Evolutionary conservation across 2,797 vertebrate genomes (phyloP), one percentile per base, ranked within the genome.

Genomic region (Salarias fasciatus): DNA sequence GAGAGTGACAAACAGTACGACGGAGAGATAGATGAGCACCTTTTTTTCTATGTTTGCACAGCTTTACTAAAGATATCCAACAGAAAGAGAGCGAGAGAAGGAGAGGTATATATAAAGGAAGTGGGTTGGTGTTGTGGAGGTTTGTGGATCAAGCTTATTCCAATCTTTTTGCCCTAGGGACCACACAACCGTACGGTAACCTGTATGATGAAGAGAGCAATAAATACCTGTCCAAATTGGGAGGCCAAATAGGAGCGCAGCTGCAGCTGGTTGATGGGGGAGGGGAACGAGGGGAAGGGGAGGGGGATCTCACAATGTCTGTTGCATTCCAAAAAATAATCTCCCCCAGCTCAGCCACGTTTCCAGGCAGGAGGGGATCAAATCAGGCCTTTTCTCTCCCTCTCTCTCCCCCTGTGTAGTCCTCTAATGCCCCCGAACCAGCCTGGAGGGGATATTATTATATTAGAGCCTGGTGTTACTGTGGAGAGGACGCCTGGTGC

Each of bases 1-100:
- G 66, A 86, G 83, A 78, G 53, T 66, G 83, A 84, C 72, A 79
- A 72, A 81, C 80, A 68, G 79, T 80, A 85, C 77, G 79, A 83
- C 74, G 74, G 72, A 77, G 75, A 86, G 77, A 89, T 65, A 86
- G 83, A 83, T 45, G 72, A 91, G 91, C 92, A 92, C 90, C 91
- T 93, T 88, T 92, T 69, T 85, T 86, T 84, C 79, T 86, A 88
- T 83, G 89, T 93, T 94, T 93, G 92, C 92, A 93, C 92, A 93
- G 90, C 90, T 92, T 91, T 88, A 92, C 89, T 90, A 91, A 92
- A 93, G 91, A 92, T 87, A 89, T 90, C 89, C 84, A 87, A 85
- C 74, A 68, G 74, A 85, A 84, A 46, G 49, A 70, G 75, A 65
- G 53, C 46, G 49, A 70, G 75, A 65, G 53, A 59, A 50, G 59